Percentiles rank a stretch among this genome's conserved stretches.
phyloP scores from a whole-genome alignment of 2,888 invertebrate species.

The Ceraclea dissimilis region DNA sequence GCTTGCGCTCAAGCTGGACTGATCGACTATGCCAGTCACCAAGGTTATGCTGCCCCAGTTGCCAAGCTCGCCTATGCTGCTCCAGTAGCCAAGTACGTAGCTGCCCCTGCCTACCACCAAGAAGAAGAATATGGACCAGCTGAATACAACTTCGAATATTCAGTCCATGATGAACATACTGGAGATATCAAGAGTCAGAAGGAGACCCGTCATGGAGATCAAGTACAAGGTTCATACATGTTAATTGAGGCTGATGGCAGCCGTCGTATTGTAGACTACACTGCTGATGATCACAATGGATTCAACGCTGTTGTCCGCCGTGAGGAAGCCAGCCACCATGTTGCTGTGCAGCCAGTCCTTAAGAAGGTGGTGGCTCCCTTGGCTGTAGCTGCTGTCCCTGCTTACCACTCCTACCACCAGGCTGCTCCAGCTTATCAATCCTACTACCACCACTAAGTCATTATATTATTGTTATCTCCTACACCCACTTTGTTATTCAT shows the following conservation, averaged over 20 bases:
- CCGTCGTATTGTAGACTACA: constrained; percentile 42
- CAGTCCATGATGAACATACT: constrained; percentile 30
- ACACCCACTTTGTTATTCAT: neutral
- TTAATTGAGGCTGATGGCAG: constrained; percentile 44
- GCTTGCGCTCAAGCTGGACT: constrained; percentile 13
- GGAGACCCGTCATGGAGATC: constrained; percentile 40
- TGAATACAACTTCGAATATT: constrained; percentile 31
- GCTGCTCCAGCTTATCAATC: neutral
- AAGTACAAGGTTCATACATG: constrained; percentile 43
- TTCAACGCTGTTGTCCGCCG: constrained; percentile 43
- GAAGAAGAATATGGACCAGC: constrained; percentile 14
- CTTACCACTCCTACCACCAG: neutral
- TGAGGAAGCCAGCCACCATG: constrained; percentile 27
- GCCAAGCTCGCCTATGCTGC: constrained; percentile 16
- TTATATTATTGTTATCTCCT: neutral
- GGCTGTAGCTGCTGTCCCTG: neutral
- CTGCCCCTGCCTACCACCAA: constrained; percentile 8
- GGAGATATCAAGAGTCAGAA: constrained; percentile 45
- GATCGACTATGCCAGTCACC: constrained; percentile 5
- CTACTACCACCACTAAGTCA: too few species aligned
- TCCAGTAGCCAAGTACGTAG: constrained; percentile 16
- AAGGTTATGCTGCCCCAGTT: neutral
- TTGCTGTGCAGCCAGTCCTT: constrained; percentile 7
- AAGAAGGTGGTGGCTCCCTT: constrained; percentile 10
- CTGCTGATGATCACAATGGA: constrained; percentile 39